Conservation (phyloP, 2,888 invertebrate species). For the Eupsilia transversa region DNA sequence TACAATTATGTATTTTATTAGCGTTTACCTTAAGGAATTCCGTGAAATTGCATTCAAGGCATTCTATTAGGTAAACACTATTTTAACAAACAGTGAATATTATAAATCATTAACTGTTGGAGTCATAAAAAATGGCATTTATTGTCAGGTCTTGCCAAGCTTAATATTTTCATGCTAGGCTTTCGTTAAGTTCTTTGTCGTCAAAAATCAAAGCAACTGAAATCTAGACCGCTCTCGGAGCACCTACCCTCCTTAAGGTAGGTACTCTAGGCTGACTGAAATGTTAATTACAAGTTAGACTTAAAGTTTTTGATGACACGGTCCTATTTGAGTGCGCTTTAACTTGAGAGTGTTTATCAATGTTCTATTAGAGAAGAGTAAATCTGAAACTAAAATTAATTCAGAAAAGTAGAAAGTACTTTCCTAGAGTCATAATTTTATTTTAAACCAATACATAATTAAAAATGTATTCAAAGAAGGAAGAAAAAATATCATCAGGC, state of each 20-base stretch:
- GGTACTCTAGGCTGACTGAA: no score
- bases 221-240: background rate
- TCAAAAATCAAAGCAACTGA: no score
- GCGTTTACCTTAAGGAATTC: no score
- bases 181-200: no score
- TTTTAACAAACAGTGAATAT: no score
- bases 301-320: background rate
- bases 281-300: background rate
- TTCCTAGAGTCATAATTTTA: background rate
- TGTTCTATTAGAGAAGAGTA: background rate
- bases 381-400: background rate
- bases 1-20: background rate
- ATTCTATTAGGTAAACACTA: no score
- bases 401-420: background rate
- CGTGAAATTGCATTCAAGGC: no score
- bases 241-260: background rate
- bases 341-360: background rate
- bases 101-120: no score
- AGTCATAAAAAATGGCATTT: no score
- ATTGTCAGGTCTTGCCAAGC: no score
- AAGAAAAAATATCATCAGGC: no score
- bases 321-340: background rate
- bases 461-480: background rate
- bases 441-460: background rate
- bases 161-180: no score